A percentile compares a stretch with the other conserved stretches of the same genome.
phyloP scores from a whole-genome alignment of 2,888 invertebrate species.

The Tetragonula carbonaria region DNA sequence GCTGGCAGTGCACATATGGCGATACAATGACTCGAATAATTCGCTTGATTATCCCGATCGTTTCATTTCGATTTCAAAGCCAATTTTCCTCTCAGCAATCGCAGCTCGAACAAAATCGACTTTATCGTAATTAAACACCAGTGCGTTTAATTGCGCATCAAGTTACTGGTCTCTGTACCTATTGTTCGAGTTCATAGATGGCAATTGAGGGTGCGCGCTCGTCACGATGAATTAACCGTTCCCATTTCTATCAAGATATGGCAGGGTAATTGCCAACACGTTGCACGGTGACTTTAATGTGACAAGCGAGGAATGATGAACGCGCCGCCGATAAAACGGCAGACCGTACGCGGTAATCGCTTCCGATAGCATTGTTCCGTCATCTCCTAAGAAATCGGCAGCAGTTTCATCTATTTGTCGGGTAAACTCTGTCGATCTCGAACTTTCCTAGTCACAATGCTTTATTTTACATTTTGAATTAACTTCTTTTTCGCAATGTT shows the following conservation, averaged over 20 bases:
- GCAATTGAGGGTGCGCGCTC: not conserved
- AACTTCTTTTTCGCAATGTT: no score
- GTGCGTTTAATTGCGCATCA: not conserved
- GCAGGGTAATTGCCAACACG: not conserved
- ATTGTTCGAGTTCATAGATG: not conserved
- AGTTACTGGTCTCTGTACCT: not conserved
- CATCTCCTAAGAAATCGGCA: constrained; percentile 45
- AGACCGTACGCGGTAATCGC: constrained; percentile 43
- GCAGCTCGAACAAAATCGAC: not conserved
- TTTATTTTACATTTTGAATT: no score
- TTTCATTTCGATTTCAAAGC: not conserved
- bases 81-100: not conserved
- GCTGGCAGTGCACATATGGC: not conserved
- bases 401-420: constrained; percentile 36
- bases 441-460: no score
- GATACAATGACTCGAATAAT: not conserved
- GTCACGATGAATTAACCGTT: constrained; percentile 7
- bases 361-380: constrained; percentile 18
- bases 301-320: constrained; percentile 38
- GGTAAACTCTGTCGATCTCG: not conserved
- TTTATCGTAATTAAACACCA: not conserved
- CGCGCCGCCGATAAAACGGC: constrained; percentile 43
- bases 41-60: not conserved
- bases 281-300: constrained; percentile 2
- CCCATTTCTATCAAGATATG: not conserved